phyloP scores from a whole-genome alignment of 2,888 invertebrate species.

The Synergus laeviventris region DNA sequence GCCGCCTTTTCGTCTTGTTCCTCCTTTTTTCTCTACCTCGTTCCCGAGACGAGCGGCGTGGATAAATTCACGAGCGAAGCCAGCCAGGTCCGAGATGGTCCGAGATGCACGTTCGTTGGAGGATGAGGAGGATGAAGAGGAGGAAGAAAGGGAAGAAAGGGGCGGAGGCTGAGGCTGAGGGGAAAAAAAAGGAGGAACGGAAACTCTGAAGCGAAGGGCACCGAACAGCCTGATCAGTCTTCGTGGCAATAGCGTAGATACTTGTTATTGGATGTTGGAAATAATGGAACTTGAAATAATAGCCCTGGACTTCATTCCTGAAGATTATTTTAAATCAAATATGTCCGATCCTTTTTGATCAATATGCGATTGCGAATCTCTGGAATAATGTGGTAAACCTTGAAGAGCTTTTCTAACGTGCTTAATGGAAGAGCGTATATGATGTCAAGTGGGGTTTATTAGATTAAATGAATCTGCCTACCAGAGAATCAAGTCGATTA shows the following conservation, averaged over 20 bases:
- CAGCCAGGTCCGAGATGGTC: constrained; percentile 47
- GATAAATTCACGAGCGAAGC: constrained; percentile 43
- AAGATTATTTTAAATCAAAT: no score
- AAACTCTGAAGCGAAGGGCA: constrained; percentile 18
- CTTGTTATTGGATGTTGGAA: constrained; percentile 25
- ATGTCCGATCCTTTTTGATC: neutral
- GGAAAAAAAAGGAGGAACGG: constrained; percentile 39
- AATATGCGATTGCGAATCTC: neutral
- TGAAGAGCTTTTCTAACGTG: neutral
- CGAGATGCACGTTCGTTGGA: constrained; percentile 49
- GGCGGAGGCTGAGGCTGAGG: constrained; percentile 49
- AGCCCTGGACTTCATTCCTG: no score
- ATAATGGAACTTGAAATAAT: constrained; percentile 22
- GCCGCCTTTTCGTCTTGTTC: constrained; percentile 49
- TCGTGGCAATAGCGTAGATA: constrained; percentile 12
- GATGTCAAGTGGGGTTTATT: neutral
- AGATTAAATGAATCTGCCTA: neutral
- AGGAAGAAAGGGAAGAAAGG: constrained; percentile 42
- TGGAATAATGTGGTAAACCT: neutral
- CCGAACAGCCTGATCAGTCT: neutral
- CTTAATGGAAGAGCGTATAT: neutral
- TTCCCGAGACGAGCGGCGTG: constrained; percentile 14
- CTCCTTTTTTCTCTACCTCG: constrained; percentile 43
- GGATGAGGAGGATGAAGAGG: constrained; percentile 41
- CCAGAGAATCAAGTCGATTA: neutral